Conservation (phyloP, 2,888 invertebrate species). For the Archips crataeganus region DNA sequence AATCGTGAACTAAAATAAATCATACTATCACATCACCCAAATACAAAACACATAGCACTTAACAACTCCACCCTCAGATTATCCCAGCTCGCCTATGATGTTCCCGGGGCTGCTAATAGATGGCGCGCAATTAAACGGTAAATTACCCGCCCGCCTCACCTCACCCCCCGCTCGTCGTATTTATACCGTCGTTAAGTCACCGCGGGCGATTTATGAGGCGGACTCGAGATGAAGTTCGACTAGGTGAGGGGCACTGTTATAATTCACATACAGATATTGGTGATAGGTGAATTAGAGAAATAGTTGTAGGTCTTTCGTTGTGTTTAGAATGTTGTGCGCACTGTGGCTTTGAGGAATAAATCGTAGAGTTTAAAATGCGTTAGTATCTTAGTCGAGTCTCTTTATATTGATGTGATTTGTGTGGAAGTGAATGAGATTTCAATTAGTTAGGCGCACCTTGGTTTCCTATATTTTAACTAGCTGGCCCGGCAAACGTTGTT, state of each 20-base stretch:
- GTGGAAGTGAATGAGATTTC: too few species aligned
- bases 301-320: too few species aligned
- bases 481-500: too few species aligned
- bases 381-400: too few species aligned
- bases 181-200: slow-evolving; percentile 71
- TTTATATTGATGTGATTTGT: too few species aligned
- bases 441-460: too few species aligned
- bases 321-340: too few species aligned
- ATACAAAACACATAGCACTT: neutral
- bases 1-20: too few species aligned
- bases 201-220: slow-evolving; percentile 59
- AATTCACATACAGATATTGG: slow-evolving; percentile 1
- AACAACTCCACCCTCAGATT: neutral
- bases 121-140: slow-evolving; percentile 71
- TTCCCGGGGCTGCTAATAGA: slow-evolving; percentile 63
- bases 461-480: too few species aligned
- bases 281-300: neutral
- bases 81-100: slow-evolving; percentile 25
- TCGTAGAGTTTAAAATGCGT: too few species aligned
- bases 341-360: too few species aligned
- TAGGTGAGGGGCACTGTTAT: slow-evolving; percentile 4
- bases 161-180: slow-evolving; percentile 49
- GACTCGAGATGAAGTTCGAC: slow-evolving; percentile 1
- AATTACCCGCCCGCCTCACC: slow-evolving; percentile 52
- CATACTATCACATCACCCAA: too few species aligned